Evolutionary conservation across 2,888 invertebrate species (phyloP).

Genomic region (Chymomyza amoena): DNA sequence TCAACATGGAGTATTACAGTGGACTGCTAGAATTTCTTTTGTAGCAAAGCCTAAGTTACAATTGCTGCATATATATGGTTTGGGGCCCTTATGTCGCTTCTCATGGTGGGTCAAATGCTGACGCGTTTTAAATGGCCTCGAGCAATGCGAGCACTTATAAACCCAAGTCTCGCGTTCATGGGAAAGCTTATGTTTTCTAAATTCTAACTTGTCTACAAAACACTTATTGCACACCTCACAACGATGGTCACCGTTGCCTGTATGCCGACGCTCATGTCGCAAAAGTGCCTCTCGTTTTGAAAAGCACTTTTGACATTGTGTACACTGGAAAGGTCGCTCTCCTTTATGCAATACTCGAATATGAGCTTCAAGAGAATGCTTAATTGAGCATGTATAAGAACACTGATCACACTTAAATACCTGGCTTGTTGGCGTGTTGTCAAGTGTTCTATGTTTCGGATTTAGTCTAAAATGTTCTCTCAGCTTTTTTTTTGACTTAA

Average conservation of each 20-base stretch:
- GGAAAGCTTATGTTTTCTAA: conserved; percentile 60
- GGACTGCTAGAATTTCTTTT: conserved; percentile 33
- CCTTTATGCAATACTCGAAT: too few species aligned
- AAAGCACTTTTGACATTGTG: too few species aligned
- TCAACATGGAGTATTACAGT: conserved; percentile 13
- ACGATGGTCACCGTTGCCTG: conserved; percentile 44
- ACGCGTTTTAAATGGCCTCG: conserved; percentile 31
- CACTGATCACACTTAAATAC: conserved; percentile 73
- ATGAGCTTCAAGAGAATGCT: conserved; percentile 50
- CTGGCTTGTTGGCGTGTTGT: conserved; percentile 71
- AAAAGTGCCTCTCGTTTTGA: too few species aligned
- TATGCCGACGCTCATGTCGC: conserved; percentile 63
- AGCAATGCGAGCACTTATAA: too few species aligned
- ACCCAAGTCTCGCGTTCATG: conserved; percentile 46
- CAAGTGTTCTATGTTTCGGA: conserved; percentile 55
- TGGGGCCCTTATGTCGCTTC: conserved; percentile 53
- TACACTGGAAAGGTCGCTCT: too few species aligned
- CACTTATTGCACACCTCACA: conserved; percentile 50
- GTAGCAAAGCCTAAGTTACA: conserved; percentile 52
- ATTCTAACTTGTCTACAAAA: conserved; percentile 45
- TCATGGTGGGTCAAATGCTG: conserved; percentile 58
- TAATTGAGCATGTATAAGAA: conserved; percentile 73
- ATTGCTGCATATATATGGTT: conserved; percentile 55
- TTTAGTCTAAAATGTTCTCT: conserved; percentile 65
- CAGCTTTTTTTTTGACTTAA: conserved; percentile 73